Conservation (phyloP, 2,888 invertebrate genomes). For the Miltochrista miniata region DNA sequence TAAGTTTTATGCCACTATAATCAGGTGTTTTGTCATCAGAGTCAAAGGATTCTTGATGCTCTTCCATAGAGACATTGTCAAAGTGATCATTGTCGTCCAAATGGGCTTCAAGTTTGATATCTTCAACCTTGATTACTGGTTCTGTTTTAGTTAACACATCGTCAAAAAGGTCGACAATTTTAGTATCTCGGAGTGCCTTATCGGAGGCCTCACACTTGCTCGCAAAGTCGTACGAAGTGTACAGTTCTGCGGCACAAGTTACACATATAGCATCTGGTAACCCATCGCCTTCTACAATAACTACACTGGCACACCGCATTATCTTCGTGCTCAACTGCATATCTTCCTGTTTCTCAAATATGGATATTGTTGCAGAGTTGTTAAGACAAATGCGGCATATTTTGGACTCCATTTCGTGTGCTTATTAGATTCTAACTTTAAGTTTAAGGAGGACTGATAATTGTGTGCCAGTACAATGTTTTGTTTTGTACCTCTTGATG, state of each 20-base stretch:
- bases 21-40: constrained; percentile 3
- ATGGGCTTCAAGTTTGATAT: constrained; percentile 40
- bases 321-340: constrained; percentile 61
- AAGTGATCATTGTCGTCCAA: constrained; percentile 38
- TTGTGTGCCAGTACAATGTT: too few species aligned
- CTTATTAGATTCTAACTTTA: too few species aligned
- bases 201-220: constrained; percentile 67
- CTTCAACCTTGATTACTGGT: constrained; percentile 26
- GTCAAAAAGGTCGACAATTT: constrained; percentile 33
- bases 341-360: constrained; percentile 59
- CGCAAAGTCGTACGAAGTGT: constrained; percentile 59
- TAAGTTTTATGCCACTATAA: constrained; percentile 10
- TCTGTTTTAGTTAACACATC: constrained; percentile 36
- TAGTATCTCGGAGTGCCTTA: constrained; percentile 53
- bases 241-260: constrained; percentile 59
- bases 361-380: constrained; percentile 55
- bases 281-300: constrained; percentile 62
- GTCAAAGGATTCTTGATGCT: constrained; percentile 5
- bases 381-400: constrained; percentile 69
- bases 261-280: constrained; percentile 64
- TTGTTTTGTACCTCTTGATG: too few species aligned
- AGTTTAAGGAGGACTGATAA: too few species aligned
- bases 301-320: constrained; percentile 61
- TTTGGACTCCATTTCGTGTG: constrained; percentile 33
- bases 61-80: constrained; percentile 17